Percentiles rank a stretch among this genome's conserved stretches.
phyloP scores from a whole-genome alignment of 2,797 vertebrate species.

The Siniperca scherzeri region DNA sequence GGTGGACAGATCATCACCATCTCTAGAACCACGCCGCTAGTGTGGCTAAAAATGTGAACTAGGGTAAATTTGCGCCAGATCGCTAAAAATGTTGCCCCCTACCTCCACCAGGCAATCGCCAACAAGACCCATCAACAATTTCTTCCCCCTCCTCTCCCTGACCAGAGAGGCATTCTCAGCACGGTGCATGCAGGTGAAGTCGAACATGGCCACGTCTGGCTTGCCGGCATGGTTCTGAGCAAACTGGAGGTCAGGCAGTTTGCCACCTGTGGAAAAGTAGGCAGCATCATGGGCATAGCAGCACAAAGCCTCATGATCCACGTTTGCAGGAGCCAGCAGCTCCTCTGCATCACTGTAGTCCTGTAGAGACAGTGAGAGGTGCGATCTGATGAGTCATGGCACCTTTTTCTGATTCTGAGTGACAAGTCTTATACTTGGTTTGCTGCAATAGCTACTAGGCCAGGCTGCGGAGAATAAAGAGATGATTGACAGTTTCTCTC shows the following conservation, averaged over 20 bases:
- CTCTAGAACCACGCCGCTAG: fast-evolving
- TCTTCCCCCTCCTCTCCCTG: slow-evolving; percentile 87
- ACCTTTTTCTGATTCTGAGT: slow-evolving; percentile 7
- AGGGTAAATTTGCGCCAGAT: neutral
- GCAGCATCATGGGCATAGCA: slow-evolving; percentile 91
- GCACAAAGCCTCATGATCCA: slow-evolving; percentile 87
- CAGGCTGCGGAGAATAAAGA: slow-evolving; percentile 1
- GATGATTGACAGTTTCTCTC: slow-evolving; percentile 21
- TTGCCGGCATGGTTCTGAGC: slow-evolving; percentile 80
- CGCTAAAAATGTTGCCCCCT: slow-evolving; percentile 26
- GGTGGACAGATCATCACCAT: neutral
- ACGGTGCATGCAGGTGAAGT: slow-evolving; percentile 97
- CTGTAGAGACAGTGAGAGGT: slow-evolving; percentile 73
- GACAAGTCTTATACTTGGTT: slow-evolving; percentile 23
- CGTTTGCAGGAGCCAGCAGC: slow-evolving; percentile 88
- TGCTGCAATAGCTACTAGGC: neutral
- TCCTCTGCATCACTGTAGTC: slow-evolving; percentile 86
- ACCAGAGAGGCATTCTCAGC: slow-evolving; percentile 93
- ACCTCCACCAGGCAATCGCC: slow-evolving; percentile 98
- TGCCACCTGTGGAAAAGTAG: slow-evolving; percentile 89
- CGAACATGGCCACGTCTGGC: slow-evolving; percentile 93
- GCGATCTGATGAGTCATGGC: slow-evolving; percentile 20
- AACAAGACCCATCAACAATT: slow-evolving; percentile 90
- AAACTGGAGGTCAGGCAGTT: slow-evolving; percentile 90
- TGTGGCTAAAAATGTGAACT: neutral